Percentiles rank a stretch among this genome's conserved stretches.
phyloP scores from a whole-genome alignment of 2,113 vertebrate genomes.

The Podiceps cristatus region DNA sequence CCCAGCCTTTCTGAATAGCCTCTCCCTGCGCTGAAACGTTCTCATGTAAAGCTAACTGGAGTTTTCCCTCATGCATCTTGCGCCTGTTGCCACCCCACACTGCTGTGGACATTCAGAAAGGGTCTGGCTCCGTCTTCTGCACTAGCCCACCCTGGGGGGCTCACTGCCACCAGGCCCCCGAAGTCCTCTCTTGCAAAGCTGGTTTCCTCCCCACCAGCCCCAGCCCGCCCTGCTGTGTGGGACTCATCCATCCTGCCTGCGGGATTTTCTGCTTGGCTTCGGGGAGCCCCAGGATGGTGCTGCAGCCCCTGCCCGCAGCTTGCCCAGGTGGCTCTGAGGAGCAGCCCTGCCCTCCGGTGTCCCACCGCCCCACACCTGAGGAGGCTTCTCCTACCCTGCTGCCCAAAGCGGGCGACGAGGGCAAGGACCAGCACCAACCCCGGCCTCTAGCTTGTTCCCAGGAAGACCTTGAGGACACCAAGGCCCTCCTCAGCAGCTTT shows the following conservation, averaged over 20 bases:
- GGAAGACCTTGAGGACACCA: background rate
- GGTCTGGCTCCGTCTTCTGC: background rate
- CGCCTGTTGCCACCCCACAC: background rate
- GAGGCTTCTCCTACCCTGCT: background rate
- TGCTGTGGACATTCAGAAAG: background rate
- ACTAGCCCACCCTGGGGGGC: fast-evolving
- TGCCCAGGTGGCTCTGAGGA: background rate
- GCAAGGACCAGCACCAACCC: background rate
- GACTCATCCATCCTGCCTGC: background rate
- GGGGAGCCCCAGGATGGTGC: background rate
- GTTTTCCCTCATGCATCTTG: background rate
- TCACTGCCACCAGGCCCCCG: fast-evolving
- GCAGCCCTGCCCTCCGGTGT: background rate
- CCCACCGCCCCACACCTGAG: too few species aligned
- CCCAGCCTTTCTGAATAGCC: background rate
- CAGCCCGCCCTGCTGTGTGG: background rate
- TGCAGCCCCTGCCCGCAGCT: background rate
- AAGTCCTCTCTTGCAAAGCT: background rate
- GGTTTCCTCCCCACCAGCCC: background rate
- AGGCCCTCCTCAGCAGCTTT: background rate
- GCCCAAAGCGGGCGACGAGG: too few species aligned
- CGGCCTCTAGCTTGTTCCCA: background rate
- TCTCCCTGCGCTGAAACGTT: background rate
- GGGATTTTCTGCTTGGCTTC: background rate
- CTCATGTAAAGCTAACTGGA: background rate